Evolutionary conservation across 2,113 vertebrate genomes (phyloP).

Genomic region (Scatophagus argus): DNA sequence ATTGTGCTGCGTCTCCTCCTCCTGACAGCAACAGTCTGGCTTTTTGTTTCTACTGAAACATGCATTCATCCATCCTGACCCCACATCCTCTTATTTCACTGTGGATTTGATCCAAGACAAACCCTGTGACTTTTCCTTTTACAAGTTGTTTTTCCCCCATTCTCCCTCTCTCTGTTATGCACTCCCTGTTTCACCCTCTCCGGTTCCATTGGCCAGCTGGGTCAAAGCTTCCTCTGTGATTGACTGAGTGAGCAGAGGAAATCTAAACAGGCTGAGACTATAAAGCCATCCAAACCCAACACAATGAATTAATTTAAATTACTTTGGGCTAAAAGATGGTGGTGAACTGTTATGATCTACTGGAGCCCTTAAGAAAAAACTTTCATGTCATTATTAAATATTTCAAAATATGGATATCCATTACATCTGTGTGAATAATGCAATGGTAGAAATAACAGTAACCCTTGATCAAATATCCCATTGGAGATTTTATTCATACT

Average conservation of each 20-base stretch:
- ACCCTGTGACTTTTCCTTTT: constrained; percentile 11
- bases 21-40: neutral
- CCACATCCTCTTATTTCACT: neutral
- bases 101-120: constrained; percentile 18
- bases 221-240: neutral
- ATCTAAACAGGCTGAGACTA: constrained; percentile 4
- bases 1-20: neutral
- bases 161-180: neutral
- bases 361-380: neutral
- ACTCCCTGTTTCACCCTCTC: neutral
- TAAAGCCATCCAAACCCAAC: neutral
- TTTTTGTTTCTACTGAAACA: constrained; percentile 17
- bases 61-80: neutral
- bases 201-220: neutral
- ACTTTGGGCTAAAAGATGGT: neutral
- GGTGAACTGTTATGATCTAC: neutral
- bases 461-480: neutral
- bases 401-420: neutral
- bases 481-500: neutral
- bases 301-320: neutral
- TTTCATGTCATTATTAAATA: neutral
- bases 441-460: neutral
- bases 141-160: neutral
- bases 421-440: neutral
- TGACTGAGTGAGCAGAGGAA: constrained; percentile 3